Conservation (phyloP, 1,140 invertebrate genomes). For the Tetragonula clypearis region DNA sequence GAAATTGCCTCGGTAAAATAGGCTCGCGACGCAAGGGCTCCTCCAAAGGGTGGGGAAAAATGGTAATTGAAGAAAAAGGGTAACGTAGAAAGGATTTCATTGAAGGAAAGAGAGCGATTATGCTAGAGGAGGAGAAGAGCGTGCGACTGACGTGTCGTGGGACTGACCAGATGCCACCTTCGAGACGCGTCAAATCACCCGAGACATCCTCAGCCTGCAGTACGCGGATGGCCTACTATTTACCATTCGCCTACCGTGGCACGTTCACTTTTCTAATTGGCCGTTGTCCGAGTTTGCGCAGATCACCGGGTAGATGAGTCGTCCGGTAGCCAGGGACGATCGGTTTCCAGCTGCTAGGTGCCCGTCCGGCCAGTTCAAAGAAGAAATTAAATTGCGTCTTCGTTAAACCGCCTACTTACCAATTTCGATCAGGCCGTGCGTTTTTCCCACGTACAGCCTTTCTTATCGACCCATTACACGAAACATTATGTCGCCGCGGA, state of each 20-base stretch:
- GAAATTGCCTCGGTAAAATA: conserved; percentile 12
- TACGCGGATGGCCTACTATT: background rate
- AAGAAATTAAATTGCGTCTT: conserved; percentile 41
- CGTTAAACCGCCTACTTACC: conserved; percentile 42
- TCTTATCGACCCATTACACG: conserved; percentile 36
- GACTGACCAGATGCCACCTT: conserved; percentile 11
- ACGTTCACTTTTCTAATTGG: conserved; percentile 14
- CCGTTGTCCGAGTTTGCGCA: conserved; percentile 19
- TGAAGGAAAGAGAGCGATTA: conserved; percentile 4
- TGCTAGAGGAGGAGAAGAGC: background rate
- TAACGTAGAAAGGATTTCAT: background rate
- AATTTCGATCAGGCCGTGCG: conserved; percentile 28
- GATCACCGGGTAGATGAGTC: conserved; percentile 29
- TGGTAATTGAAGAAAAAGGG: background rate
- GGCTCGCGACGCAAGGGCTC: background rate
- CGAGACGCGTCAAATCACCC: conserved; percentile 14
- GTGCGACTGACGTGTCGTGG: background rate
- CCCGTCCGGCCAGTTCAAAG: background rate
- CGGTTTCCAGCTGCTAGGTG: conserved; percentile 31
- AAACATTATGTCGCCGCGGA: conserved; percentile 32
- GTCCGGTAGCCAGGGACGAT: background rate
- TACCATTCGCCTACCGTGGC: conserved; percentile 1
- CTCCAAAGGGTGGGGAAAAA: no score
- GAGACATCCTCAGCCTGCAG: background rate
- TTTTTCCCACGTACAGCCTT: conserved; percentile 27